These are phyloP conservation scores for Mythimna lalbum DNA, from an alignment of 2,888 invertebrate species.

Conservation along the genomic window DNA sequence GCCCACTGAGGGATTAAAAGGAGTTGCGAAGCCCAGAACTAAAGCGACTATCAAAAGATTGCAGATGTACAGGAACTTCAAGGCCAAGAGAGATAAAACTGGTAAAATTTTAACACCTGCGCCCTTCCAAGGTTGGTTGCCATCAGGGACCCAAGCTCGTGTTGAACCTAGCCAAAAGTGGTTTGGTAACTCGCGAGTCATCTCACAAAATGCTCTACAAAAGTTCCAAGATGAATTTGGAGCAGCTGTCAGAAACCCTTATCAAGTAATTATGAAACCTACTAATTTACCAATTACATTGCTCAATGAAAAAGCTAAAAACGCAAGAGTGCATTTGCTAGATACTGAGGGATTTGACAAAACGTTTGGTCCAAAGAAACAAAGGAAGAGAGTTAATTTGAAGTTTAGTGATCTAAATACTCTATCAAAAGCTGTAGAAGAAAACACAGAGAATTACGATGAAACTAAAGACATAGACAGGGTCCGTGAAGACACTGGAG, in stretches of 20 bases:
- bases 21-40: conserved; percentile 96
- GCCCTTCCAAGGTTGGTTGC: conserved; percentile 97
- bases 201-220: conserved; percentile 97
- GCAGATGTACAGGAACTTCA: conserved; percentile 99
- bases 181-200: conserved; percentile 99
- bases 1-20: conserved; percentile 94
- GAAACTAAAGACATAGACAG: conserved; percentile 96
- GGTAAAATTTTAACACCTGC: conserved; percentile 98
- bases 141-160: conserved; percentile 97
- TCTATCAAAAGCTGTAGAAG: conserved; percentile 93
- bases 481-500: conserved; percentile 95
- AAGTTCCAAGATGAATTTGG: conserved; percentile 98
- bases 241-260: conserved; percentile 98
- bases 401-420: conserved; percentile 94
- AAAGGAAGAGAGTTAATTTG: conserved; percentile 97
- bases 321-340: conserved; percentile 97
- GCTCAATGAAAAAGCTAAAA: conserved; percentile 97
- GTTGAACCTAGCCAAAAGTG: conserved; percentile 99
- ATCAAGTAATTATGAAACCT: conserved; percentile 99
- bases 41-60: conserved; percentile 98
- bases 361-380: conserved; percentile 98
- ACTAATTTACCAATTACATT: conserved; percentile 98
- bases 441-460: conserved; percentile 94
- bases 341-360: conserved; percentile 98
- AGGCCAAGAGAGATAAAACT: conserved; percentile 96